phyloP scores from a whole-genome alignment of 2,888 invertebrate species.

The Hemicrepidius hirtus region DNA sequence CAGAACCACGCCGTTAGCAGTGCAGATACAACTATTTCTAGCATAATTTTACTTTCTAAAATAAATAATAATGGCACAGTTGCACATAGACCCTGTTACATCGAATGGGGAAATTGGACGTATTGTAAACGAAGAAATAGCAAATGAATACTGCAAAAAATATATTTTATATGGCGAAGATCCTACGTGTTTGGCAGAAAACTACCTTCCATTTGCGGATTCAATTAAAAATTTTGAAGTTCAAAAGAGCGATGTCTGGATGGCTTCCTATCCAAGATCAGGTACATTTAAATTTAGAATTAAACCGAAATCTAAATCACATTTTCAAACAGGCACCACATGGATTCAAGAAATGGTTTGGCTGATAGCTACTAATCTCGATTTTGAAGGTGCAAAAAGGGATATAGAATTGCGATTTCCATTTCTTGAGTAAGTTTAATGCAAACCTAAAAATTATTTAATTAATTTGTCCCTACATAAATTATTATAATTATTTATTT shows the following conservation, averaged over 20 bases:
- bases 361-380: conserved; percentile 78
- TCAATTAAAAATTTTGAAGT: conserved; percentile 14
- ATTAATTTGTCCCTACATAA: no score
- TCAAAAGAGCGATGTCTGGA: not conserved
- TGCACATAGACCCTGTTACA: no score
- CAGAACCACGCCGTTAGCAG: no score
- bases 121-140: conserved; percentile 29
- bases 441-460: no score
- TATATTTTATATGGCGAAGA: not conserved
- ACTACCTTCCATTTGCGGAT: not conserved
- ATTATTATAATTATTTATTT: not conserved
- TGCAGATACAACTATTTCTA: no score
- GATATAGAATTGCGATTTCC: conserved; percentile 77
- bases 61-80: no score
- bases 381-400: conserved; percentile 76
- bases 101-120: conserved; percentile 7
- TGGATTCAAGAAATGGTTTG: conserved; percentile 87
- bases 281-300: conserved; percentile 72
- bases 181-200: conserved; percentile 52
- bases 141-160: not conserved
- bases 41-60: no score
- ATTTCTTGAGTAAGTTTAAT: conserved; percentile 77
- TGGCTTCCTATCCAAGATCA: conserved; percentile 13
- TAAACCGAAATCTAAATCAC: conserved; percentile 55
- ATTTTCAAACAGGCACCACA: conserved; percentile 77